Evolutionary conservation across 2,797 vertebrate genomes (phyloP).

Genomic region (Sylvia borin): DNA sequence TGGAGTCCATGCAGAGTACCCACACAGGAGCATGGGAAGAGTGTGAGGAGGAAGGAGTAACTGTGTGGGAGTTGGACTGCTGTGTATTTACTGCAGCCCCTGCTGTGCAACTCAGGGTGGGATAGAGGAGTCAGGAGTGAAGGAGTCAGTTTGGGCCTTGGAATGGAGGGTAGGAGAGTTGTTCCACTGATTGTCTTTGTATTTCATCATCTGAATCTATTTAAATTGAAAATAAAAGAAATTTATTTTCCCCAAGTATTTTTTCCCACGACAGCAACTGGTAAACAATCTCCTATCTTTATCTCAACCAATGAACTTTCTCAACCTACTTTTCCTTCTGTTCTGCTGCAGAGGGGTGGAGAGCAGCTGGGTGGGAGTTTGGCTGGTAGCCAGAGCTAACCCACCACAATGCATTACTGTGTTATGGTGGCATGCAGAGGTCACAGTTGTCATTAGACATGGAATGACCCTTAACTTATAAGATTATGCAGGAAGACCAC

Average conservation of each 20-base stretch:
- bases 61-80: not conserved
- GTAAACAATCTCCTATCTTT: not conserved
- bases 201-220: not conserved
- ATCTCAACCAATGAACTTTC: not conserved
- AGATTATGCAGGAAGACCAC: not conserved
- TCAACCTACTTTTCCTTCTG: not conserved
- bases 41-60: not conserved
- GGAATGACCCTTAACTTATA: not conserved
- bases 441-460: not conserved
- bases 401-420: not conserved
- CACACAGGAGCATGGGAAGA: accelerated
- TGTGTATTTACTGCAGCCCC: not conserved
- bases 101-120: accelerated
- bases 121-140: not conserved
- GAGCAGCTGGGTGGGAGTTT: not conserved
- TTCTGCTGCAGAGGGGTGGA: not conserved
- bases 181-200: not conserved
- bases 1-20: not conserved
- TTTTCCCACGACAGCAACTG: not conserved
- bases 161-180: not conserved
- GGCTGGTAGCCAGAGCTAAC: not conserved
- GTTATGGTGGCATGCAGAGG: not conserved
- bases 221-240: not conserved
- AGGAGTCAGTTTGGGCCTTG: not conserved
- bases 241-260: not conserved